Evolutionary conservation across 2,113 vertebrate genomes (phyloP).

Genomic region (Takifugu bimaculatus): DNA sequence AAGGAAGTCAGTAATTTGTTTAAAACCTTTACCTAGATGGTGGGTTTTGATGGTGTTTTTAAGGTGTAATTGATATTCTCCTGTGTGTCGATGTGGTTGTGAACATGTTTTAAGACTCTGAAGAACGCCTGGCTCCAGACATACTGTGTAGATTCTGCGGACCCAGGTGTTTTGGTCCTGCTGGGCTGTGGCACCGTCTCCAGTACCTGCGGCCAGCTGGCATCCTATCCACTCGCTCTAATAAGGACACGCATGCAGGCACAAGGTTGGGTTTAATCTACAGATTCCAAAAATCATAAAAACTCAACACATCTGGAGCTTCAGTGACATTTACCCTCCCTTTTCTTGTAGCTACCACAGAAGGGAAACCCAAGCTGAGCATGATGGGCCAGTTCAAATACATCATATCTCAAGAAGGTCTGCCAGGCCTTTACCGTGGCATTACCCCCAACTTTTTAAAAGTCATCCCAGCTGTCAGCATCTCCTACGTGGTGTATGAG

Average conservation of each 20-base stretch:
- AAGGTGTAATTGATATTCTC: too few species aligned
- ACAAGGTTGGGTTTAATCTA: slow-evolving; percentile 75
- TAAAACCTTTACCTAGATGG: too few species aligned
- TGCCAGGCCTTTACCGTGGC: slow-evolving; percentile 87
- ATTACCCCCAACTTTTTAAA: slow-evolving; percentile 96
- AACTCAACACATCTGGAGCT: background rate
- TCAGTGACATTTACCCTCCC: slow-evolving; percentile 12
- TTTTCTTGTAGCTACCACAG: slow-evolving; percentile 73
- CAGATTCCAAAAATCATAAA: background rate
- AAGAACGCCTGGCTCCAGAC: slow-evolving; percentile 86
- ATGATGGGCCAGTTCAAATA: slow-evolving; percentile 86
- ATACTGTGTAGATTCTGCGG: slow-evolving; percentile 81
- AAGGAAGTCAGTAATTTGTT: too few species aligned
- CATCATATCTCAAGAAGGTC: slow-evolving; percentile 85
- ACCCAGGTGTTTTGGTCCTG: slow-evolving; percentile 85
- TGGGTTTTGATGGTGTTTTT: too few species aligned
- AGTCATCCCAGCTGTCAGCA: slow-evolving; percentile 92
- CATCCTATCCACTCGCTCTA: slow-evolving; percentile 88
- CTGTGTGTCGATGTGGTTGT: too few species aligned
- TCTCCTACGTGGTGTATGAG: slow-evolving; percentile 95
- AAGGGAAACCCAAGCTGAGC: slow-evolving; percentile 78
- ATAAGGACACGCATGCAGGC: slow-evolving; percentile 93
- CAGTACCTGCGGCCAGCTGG: slow-evolving; percentile 89
- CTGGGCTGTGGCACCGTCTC: slow-evolving; percentile 87
- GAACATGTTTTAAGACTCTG: slow-evolving; percentile 72